Evolutionary conservation across 2,113 vertebrate species (phyloP).

Genomic region (Pedionomus torquatus): DNA sequence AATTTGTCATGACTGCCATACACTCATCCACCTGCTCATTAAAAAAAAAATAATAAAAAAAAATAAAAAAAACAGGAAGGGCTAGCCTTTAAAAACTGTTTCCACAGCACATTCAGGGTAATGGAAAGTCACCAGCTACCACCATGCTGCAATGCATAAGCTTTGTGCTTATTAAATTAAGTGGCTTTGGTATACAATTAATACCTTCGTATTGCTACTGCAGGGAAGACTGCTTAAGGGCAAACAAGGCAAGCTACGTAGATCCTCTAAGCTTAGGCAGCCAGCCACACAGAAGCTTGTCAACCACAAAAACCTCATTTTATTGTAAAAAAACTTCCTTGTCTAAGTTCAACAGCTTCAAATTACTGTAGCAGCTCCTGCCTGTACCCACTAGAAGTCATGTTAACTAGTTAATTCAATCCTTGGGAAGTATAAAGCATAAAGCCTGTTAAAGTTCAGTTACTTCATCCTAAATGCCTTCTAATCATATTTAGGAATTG

Average conservation of each 20-base stretch:
- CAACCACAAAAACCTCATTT: constrained; percentile 64
- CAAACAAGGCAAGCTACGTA: constrained; percentile 21
- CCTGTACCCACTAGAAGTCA: neutral
- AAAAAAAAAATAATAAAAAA: neutral
- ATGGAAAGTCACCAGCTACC: constrained; percentile 9
- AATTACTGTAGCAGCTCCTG: constrained; percentile 6
- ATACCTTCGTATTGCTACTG: constrained; percentile 15
- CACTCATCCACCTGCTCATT: neutral
- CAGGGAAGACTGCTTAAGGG: constrained; percentile 46
- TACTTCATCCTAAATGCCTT: neutral
- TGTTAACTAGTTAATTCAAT: neutral
- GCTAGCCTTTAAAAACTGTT: neutral
- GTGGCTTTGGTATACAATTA: constrained; percentile 63
- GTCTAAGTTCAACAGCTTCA: neutral
- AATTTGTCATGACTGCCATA: constrained; percentile 9
- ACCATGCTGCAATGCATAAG: neutral
- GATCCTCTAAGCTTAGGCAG: constrained; percentile 41
- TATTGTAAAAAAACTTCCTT: constrained; percentile 53
- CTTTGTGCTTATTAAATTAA: constrained; percentile 50
- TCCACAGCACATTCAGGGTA: neutral
- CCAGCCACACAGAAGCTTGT: constrained; percentile 44
- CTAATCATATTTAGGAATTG: neutral
- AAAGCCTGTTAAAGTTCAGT: neutral
- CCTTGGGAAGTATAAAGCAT: neutral
- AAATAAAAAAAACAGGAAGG: neutral